Evolutionary conservation across 2,113 vertebrate species (phyloP).

Genomic region (Mola mola): DNA sequence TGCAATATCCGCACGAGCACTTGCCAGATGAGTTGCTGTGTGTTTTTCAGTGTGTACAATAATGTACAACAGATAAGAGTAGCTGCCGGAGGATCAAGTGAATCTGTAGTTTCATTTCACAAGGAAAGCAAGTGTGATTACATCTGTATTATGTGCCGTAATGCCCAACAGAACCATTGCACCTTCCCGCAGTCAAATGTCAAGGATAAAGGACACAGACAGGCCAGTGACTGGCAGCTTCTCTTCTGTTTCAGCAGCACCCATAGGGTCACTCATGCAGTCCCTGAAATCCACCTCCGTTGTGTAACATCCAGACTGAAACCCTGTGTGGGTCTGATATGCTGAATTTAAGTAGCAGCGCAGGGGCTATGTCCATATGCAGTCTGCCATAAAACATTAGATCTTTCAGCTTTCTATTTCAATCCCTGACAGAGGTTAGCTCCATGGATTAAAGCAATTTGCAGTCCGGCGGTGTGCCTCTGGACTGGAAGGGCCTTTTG

Average conservation of each 20-base stretch:
- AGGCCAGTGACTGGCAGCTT: neutral
- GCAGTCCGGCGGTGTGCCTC: slow-evolving; percentile 9
- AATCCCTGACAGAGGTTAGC: slow-evolving; percentile 12
- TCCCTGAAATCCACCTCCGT: neutral
- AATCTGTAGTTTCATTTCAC: no score
- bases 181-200: no score
- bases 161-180: no score
- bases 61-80: neutral
- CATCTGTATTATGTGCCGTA: no score
- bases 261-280: neutral
- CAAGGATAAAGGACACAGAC: no score
- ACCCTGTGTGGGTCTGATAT: slow-evolving; percentile 34
- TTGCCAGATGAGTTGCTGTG: neutral
- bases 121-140: no score
- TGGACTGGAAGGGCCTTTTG: slow-evolving; percentile 4
- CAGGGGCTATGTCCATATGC: slow-evolving; percentile 16
- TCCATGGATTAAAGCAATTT: slow-evolving; percentile 41
- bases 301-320: neutral
- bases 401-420: slow-evolving; percentile 32
- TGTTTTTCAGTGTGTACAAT: neutral
- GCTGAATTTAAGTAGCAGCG: slow-evolving; percentile 25
- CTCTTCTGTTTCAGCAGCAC: slow-evolving; percentile 9
- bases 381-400: slow-evolving; percentile 30
- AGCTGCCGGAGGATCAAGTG: no score
- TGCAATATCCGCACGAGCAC: neutral